Evolutionary conservation across 2,888 invertebrate species (phyloP).

Genomic region (Amphipoea oculea): DNA sequence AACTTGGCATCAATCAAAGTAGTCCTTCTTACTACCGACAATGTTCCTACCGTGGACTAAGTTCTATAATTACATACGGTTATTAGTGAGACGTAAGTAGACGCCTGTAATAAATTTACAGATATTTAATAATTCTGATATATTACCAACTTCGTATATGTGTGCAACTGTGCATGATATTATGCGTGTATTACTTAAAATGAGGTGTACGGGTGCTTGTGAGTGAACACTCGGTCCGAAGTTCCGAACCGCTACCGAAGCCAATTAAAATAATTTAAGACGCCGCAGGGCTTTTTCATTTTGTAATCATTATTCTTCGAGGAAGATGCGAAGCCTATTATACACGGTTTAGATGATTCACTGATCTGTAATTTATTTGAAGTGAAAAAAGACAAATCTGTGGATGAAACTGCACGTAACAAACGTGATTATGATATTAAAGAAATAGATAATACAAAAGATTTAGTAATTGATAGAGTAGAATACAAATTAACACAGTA

Average conservation of each 20-base stretch:
- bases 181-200: slow-evolving; percentile 71
- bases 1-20: slow-evolving; percentile 49
- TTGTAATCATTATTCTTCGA: slow-evolving; percentile 89
- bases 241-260: slow-evolving; percentile 87
- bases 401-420: slow-evolving; percentile 64
- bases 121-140: slow-evolving; percentile 73
- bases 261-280: slow-evolving; percentile 91
- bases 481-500: background rate
- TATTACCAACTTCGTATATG: slow-evolving; percentile 60
- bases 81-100: slow-evolving; percentile 69
- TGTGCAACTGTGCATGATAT: slow-evolving; percentile 70
- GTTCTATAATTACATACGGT: slow-evolving; percentile 65
- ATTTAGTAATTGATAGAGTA: slow-evolving; percentile 5
- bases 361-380: slow-evolving; percentile 85
- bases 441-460: slow-evolving; percentile 14
- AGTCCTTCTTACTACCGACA: slow-evolving; percentile 50
- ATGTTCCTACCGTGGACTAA: slow-evolving; percentile 52
- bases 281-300: slow-evolving; percentile 88
- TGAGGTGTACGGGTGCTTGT: slow-evolving; percentile 71
- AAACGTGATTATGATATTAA: slow-evolving; percentile 58
- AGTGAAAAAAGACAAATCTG: slow-evolving; percentile 66
- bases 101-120: slow-evolving; percentile 69
- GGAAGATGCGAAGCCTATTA: slow-evolving; percentile 87
- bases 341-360: slow-evolving; percentile 86
- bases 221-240: slow-evolving; percentile 74